These are phyloP conservation scores for Lepus oiostolus DNA, from an alignment of 2,797 vertebrate genomes.

Conservation along the genomic window DNA sequence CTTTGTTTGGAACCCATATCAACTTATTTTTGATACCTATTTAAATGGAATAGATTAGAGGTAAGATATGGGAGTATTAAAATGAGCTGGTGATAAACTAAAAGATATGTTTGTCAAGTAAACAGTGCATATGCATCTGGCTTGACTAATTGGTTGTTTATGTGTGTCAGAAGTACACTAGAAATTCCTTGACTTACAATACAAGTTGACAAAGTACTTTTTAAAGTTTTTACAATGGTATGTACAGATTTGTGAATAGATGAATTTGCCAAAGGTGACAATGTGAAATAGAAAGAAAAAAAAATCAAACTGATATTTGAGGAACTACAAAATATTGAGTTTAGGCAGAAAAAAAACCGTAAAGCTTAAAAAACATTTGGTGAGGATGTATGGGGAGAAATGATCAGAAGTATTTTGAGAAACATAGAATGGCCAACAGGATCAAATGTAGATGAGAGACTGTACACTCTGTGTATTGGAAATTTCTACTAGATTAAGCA, in stretches of 20 bases:
- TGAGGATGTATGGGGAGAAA: neutral
- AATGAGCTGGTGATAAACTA: neutral
- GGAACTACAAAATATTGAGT: neutral
- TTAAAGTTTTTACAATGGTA: neutral
- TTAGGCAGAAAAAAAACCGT: neutral
- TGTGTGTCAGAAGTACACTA: neutral
- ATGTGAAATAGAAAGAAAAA: neutral
- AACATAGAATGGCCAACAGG: neutral
- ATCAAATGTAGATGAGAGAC: neutral
- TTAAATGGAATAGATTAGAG: neutral
- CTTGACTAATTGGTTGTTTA: neutral
- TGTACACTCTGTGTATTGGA: neutral
- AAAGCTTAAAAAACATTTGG: neutral
- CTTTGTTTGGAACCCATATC: neutral
- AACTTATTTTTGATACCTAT: neutral
- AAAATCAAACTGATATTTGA: neutral
- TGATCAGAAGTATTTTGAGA: neutral
- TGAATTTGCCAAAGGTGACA: neutral
- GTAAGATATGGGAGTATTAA: neutral
- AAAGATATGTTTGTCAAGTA: neutral
- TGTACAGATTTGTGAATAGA: neutral
- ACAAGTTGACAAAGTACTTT: neutral
- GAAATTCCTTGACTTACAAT: neutral
- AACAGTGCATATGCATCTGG: neutral
- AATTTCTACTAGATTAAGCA: neutral